phyloP scores from a whole-genome alignment of 2,797 vertebrate genomes.

The Mormyrus hasselquistii region DNA sequence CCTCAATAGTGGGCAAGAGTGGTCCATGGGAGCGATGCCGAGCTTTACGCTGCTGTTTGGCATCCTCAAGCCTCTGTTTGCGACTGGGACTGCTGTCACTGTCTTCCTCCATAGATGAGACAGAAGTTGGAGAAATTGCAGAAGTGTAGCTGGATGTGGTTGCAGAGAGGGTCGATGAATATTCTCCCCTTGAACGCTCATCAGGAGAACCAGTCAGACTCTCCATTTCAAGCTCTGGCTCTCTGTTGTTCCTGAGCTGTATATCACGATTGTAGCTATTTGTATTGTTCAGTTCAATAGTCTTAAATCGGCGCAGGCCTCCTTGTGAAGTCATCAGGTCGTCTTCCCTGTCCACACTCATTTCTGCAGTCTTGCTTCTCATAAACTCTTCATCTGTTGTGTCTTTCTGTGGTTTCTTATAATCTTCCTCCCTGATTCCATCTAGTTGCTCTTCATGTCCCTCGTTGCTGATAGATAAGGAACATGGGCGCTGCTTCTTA shows the following conservation, averaged over 20 bases:
- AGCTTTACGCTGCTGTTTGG: conserved; percentile 96
- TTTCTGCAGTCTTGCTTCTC: not conserved
- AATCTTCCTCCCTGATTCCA: conserved; percentile 68
- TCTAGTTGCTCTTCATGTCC: conserved; percentile 78
- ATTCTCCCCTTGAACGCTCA: conserved; percentile 89
- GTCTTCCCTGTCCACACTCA: conserved; percentile 55
- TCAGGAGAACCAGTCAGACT: conserved; percentile 94
- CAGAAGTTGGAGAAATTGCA: conserved; percentile 90
- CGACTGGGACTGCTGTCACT: conserved; percentile 98
- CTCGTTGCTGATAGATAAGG: conserved; percentile 86
- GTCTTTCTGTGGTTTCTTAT: conserved; percentile 69
- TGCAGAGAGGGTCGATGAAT: conserved; percentile 89
- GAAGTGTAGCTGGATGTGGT: conserved; percentile 94
- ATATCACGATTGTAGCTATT: conserved; percentile 81
- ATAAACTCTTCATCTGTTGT: conserved; percentile 59
- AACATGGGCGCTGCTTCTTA: conserved; percentile 78
- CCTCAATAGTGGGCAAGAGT: conserved; percentile 94
- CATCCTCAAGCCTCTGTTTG: conserved; percentile 87
- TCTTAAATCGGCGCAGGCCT: conserved; percentile 91
- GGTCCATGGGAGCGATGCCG: conserved; percentile 93
- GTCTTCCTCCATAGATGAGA: conserved; percentile 97
- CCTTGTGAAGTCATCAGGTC: conserved; percentile 83
- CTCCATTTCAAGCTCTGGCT: conserved; percentile 98
- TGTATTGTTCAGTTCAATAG: conserved; percentile 94
- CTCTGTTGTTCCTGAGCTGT: conserved; percentile 78